phyloP scores from a whole-genome alignment of 1,140 invertebrate species.

The Acromyrmex echinatior region DNA sequence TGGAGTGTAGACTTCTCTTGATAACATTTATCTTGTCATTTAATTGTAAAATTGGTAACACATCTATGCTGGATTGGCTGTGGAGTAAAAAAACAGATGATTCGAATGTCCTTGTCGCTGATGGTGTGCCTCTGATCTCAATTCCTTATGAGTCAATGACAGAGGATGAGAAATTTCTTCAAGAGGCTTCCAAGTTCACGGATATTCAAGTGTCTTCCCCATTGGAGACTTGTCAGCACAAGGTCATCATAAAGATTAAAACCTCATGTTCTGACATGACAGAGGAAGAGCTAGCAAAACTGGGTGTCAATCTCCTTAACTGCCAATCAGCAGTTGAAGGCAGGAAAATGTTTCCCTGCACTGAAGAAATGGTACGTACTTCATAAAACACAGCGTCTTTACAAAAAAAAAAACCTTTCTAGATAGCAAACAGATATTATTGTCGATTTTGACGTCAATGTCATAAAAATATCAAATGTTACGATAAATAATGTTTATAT shows the following conservation, averaged over 20 bases:
- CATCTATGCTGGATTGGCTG: conserved; percentile 82
- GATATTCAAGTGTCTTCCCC: conserved; percentile 87
- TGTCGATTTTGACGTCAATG: too few relatives aligned
- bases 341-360: conserved; percentile 88
- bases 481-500: too few relatives aligned
- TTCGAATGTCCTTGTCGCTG: conserved; percentile 68
- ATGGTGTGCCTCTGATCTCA: conserved; percentile 81
- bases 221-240: conserved; percentile 90
- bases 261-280: conserved; percentile 88
- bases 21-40: background rate
- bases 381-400: conserved; percentile 34
- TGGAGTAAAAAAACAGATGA: conserved; percentile 77
- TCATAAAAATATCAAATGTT: too few relatives aligned
- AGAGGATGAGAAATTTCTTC: conserved; percentile 90
- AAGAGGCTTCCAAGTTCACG: conserved; percentile 88
- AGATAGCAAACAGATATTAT: too few relatives aligned
- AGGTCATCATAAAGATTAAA: conserved; percentile 89
- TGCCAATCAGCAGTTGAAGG: conserved; percentile 90
- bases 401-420: background rate
- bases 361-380: conserved; percentile 88
- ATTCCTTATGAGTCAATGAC: conserved; percentile 89
- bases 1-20: background rate
- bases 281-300: conserved; percentile 90
- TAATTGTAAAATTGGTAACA: background rate
- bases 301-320: conserved; percentile 90